Evolutionary conservation across 2,797 vertebrate species (phyloP).

Genomic region (Myotis daubentonii): DNA sequence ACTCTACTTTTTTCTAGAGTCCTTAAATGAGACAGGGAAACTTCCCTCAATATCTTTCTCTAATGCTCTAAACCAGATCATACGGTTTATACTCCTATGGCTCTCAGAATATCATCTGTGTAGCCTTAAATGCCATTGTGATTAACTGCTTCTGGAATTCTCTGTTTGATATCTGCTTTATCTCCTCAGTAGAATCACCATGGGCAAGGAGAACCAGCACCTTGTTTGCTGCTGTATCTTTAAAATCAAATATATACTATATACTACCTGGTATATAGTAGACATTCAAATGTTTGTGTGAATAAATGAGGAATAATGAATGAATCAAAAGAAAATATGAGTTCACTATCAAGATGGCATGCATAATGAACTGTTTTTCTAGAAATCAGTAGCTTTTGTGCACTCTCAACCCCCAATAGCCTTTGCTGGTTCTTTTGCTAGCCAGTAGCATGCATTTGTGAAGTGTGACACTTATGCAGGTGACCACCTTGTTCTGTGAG

Average conservation of each 20-base stretch:
- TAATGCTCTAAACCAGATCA: background rate
- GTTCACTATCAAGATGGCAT: background rate
- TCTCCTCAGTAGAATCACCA: background rate
- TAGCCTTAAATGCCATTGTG: background rate
- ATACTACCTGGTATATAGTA: background rate
- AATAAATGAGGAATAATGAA: constrained; percentile 53
- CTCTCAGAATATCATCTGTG: background rate
- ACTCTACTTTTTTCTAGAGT: background rate
- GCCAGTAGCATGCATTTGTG: background rate
- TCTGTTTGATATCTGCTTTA: background rate
- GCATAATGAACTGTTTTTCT: background rate
- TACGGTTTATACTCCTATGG: background rate
- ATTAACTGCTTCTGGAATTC: background rate
- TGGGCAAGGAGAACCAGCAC: background rate
- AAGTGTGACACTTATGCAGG: background rate
- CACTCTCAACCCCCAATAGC: background rate
- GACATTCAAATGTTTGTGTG: background rate
- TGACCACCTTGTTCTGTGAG: background rate
- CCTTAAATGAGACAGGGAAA: background rate
- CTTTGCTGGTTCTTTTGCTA: background rate
- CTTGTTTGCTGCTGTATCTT: background rate
- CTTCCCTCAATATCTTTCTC: background rate
- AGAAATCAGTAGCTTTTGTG: background rate
- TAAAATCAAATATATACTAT: background rate
- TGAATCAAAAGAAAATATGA: constrained; percentile 43